Evolutionary conservation across 1,140 invertebrate genomes (phyloP).

Genomic region (Drosophila willistoni): DNA sequence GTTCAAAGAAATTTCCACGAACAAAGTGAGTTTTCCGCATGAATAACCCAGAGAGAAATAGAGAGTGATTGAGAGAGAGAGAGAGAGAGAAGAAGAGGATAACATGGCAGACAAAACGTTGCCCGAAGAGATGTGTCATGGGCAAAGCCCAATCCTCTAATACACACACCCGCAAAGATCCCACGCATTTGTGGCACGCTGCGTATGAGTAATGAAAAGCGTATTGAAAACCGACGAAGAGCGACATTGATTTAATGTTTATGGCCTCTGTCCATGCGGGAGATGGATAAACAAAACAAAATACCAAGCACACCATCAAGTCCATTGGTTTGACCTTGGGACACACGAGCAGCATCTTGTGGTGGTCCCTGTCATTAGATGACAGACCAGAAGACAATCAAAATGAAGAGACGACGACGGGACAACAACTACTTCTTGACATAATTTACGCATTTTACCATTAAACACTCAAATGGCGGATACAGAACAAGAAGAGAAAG

Average conservation of each 20-base stretch:
- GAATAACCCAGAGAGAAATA: not conserved
- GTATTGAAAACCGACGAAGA: slow-evolving; percentile 62
- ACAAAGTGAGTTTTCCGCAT: slow-evolving; percentile 32
- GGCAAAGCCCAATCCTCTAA: slow-evolving; percentile 18
- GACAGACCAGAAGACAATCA: slow-evolving; percentile 20
- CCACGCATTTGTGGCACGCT: slow-evolving; percentile 53
- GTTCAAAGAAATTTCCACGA: slow-evolving; percentile 44
- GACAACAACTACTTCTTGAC: slow-evolving; percentile 62
- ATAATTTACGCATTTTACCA: slow-evolving; percentile 82
- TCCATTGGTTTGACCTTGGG: slow-evolving; percentile 54
- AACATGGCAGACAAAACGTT: slow-evolving; percentile 5
- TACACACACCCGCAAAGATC: slow-evolving; percentile 27
- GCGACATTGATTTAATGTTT: slow-evolving; percentile 76
- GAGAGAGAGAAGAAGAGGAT: not conserved
- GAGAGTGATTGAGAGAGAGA: too few species aligned
- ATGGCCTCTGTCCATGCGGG: slow-evolving; percentile 39
- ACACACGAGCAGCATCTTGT: slow-evolving; percentile 48
- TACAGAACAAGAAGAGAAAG: slow-evolving; percentile 19
- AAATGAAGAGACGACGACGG: slow-evolving; percentile 5
- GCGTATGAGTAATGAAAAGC: slow-evolving; percentile 71
- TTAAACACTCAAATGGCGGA: slow-evolving; percentile 68
- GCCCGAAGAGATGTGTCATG: slow-evolving; percentile 10
- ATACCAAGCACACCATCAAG: slow-evolving; percentile 46
- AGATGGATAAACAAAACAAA: slow-evolving; percentile 41
- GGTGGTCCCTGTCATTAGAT: slow-evolving; percentile 53